phyloP scores from a whole-genome alignment of 2,113 vertebrate species.

The Rhynchopsitta pachyrhyncha region DNA sequence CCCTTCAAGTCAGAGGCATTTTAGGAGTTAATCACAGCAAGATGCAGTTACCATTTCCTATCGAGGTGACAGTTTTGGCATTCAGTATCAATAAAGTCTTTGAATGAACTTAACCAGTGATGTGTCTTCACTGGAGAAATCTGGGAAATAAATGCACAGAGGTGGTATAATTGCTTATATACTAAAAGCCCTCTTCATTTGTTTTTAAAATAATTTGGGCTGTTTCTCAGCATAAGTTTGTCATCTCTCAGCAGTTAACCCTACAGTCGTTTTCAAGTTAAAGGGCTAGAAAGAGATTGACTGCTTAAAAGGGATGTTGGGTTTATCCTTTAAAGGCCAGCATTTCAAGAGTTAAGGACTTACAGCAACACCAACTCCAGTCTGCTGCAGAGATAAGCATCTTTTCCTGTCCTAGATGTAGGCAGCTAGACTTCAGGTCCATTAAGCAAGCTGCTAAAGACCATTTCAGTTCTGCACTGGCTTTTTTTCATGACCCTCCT shows the following conservation, averaged over 20 bases:
- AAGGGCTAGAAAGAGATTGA: background rate
- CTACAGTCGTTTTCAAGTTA: background rate
- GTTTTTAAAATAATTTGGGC: background rate
- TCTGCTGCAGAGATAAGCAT: background rate
- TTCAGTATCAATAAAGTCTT: background rate
- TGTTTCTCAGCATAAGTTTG: background rate
- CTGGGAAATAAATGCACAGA: background rate
- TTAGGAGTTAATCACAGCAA: background rate
- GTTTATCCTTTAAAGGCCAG: background rate
- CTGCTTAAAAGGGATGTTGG: background rate
- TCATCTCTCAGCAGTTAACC: background rate
- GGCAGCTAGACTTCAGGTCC: background rate
- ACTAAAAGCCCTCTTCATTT: background rate
- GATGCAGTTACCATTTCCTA: background rate
- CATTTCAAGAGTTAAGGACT: background rate
- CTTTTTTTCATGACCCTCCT: background rate
- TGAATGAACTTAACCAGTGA: background rate
- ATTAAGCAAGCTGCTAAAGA: background rate
- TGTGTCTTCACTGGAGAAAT: background rate
- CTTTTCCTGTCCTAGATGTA: background rate
- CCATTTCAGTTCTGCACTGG: background rate
- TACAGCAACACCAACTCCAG: background rate
- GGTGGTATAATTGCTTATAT: background rate
- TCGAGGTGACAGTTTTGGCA: background rate
- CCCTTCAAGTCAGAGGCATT: background rate